Conservation (phyloP, 2,888 invertebrate genomes). For the Eugnorisma glareosa region DNA sequence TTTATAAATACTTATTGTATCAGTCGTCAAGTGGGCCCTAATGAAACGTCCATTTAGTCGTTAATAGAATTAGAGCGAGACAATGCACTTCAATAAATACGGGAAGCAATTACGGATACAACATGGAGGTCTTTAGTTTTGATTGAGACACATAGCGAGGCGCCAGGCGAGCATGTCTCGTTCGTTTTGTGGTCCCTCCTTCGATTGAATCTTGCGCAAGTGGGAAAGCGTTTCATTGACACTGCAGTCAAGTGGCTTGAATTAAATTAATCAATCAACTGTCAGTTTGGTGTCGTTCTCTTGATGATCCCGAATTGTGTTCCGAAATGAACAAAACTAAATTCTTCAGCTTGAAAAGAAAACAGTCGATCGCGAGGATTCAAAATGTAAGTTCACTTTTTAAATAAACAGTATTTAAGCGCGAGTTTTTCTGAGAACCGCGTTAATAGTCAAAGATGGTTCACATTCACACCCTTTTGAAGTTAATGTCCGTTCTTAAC, state of each 20-base stretch:
- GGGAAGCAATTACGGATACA: constrained; percentile 78
- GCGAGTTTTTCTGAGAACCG: constrained; percentile 55
- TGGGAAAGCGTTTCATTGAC: constrained; percentile 56
- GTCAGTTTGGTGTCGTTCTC: constrained; percentile 30
- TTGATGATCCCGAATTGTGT: constrained; percentile 6
- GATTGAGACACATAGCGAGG: constrained; percentile 78
- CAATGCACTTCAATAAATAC: constrained; percentile 78
- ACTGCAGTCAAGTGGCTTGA: constrained; percentile 45
- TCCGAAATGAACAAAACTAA: constrained; percentile 53
- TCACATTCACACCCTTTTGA: constrained; percentile 62
- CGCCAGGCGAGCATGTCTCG: constrained; percentile 66
- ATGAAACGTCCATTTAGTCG: constrained; percentile 72
- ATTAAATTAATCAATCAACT: constrained; percentile 53
- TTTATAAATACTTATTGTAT: constrained; percentile 63
- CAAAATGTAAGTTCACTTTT: constrained; percentile 62
- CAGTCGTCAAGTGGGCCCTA: constrained; percentile 61
- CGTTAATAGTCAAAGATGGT: constrained; percentile 51
- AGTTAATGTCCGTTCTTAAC: constrained; percentile 58
- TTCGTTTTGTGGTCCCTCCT: constrained; percentile 47
- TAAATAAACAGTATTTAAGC: constrained; percentile 48
- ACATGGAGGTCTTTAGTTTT: constrained; percentile 71
- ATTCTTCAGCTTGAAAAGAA: constrained; percentile 61
- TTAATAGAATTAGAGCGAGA: constrained; percentile 85
- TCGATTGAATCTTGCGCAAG: constrained; percentile 54
- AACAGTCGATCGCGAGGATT: constrained; percentile 43